These are phyloP conservation scores for Rotaria macrura DNA, from an alignment of 2,888 invertebrate genomes.

Conservation along the genomic window DNA sequence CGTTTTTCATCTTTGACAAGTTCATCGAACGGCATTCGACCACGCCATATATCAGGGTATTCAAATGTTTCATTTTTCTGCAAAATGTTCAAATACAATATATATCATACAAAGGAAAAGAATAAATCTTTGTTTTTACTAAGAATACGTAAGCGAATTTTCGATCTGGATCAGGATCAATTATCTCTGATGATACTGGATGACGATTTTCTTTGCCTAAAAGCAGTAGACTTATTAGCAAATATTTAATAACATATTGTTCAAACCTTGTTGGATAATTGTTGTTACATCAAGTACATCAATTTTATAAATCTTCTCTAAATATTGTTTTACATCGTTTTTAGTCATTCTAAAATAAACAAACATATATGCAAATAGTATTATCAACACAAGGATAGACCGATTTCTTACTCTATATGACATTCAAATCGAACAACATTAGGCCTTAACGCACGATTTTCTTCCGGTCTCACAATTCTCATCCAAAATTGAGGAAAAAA, in stretches of 20 bases:
- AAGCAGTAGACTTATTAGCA: not conserved
- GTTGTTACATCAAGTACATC: slow-evolving; percentile 61
- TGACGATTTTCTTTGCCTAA: not conserved
- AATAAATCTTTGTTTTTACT: not conserved
- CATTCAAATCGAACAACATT: slow-evolving; percentile 78
- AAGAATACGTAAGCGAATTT: not conserved
- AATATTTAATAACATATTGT: not conserved
- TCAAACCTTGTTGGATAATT: not conserved
- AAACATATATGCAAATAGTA: slow-evolving; percentile 7
- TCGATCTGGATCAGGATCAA: not conserved
- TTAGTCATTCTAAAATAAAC: slow-evolving; percentile 70
- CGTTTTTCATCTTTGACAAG: not conserved
- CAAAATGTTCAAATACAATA: not conserved
- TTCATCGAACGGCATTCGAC: not conserved
- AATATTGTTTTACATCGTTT: slow-evolving; percentile 75
- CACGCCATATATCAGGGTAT: not conserved
- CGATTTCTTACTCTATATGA: slow-evolving; percentile 60
- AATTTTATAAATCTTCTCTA: slow-evolving; percentile 85
- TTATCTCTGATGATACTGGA: not conserved
- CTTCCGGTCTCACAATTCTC: slow-evolving; percentile 66
- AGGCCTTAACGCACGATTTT: slow-evolving; percentile 57
- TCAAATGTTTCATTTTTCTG: not conserved
- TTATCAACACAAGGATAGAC: slow-evolving; percentile 36
- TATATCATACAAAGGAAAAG: no score
- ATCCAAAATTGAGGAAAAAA: slow-evolving; percentile 95